phyloP scores from a whole-genome alignment of 2,797 vertebrate genomes.

The Pelodytes ibericus region DNA sequence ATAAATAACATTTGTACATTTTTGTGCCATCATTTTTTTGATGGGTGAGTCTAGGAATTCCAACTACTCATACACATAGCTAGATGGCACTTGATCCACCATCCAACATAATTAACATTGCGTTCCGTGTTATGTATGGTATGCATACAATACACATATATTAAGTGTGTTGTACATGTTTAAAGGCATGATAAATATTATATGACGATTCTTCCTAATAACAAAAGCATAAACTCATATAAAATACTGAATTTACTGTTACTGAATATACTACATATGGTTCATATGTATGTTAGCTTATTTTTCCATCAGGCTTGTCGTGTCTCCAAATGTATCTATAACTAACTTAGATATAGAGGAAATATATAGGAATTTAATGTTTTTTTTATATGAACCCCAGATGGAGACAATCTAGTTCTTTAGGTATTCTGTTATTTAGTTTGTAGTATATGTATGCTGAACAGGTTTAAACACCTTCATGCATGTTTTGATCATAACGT shows the following conservation, averaged over 20 bases:
- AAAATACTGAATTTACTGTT: too few species aligned
- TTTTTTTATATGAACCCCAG: constrained; percentile 14
- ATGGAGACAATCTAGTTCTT: constrained; percentile 32
- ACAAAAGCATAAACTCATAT: too few species aligned
- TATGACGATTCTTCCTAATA: neutral
- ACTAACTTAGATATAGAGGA: neutral
- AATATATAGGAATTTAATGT: neutral
- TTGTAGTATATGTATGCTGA: constrained; percentile 49
- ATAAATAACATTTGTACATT: neutral
- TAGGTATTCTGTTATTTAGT: constrained; percentile 51
- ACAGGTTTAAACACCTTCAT: constrained; percentile 56
- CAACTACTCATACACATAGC: neutral
- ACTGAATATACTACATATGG: neutral
- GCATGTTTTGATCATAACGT: constrained; percentile 60
- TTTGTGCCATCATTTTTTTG: neutral
- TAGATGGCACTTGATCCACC: neutral
- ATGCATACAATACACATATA: neutral
- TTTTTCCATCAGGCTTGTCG: too few species aligned
- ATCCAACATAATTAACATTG: constrained; percentile 1
- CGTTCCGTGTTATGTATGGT: constrained; percentile 9
- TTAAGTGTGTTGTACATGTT: neutral
- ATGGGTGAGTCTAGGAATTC: constrained; percentile 12
- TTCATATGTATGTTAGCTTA: neutral
- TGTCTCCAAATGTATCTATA: too few species aligned
- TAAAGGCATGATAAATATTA: neutral